Percentiles rank a stretch among this genome's conserved stretches.
Conservation (phyloP, 2,888 invertebrate species). For the Limnephilus auricula region DNA sequence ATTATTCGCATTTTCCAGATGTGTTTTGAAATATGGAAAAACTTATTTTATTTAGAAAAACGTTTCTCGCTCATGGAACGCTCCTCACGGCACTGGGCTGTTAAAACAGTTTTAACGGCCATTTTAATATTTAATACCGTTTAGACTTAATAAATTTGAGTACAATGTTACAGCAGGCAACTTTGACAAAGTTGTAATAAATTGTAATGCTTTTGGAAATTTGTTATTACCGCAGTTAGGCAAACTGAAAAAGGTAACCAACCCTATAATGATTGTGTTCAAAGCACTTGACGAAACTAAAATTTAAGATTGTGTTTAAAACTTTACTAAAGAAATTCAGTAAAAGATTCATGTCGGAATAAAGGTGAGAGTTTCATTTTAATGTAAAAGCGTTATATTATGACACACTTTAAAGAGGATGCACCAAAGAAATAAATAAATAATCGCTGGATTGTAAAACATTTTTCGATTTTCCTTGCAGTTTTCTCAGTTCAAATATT, state of each 20-base stretch:
- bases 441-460: background rate
- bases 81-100: slow-evolving; percentile 27
- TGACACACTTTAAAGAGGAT: background rate
- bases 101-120: slow-evolving; percentile 42
- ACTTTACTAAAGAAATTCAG: background rate
- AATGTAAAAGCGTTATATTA: background rate
- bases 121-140: slow-evolving; percentile 37
- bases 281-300: slow-evolving; percentile 3
- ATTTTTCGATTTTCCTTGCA: background rate
- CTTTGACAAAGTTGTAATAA: slow-evolving; percentile 42
- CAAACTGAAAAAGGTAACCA: slow-evolving; percentile 12
- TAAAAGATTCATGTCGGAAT: background rate
- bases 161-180: slow-evolving; percentile 23
- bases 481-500: background rate
- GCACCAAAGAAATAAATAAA: background rate
- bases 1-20: background rate
- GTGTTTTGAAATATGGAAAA: slow-evolving; percentile 26
- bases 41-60: slow-evolving; percentile 17
- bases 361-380: background rate
- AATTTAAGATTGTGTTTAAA: background rate
- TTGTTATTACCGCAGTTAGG: slow-evolving; percentile 19
- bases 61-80: background rate
- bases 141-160: slow-evolving; percentile 36
- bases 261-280: slow-evolving; percentile 10
- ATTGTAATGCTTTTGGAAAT: slow-evolving; percentile 42